A percentile compares a stretch with the other conserved stretches of the same genome.
phyloP scores from a whole-genome alignment of 2,888 invertebrate genomes.

The Tortrix viridana region DNA sequence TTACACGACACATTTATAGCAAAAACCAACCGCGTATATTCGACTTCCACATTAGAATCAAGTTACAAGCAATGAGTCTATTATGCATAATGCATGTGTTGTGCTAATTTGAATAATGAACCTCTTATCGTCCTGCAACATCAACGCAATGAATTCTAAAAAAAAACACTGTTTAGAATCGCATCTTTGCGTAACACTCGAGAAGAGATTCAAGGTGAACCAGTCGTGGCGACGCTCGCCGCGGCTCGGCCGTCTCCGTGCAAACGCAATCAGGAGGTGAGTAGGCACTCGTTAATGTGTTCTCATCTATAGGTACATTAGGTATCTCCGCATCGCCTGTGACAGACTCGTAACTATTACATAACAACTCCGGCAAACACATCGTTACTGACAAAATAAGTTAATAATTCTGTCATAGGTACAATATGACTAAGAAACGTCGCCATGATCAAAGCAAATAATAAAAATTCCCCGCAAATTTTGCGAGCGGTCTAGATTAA shows the following conservation, averaged over 20 bases:
- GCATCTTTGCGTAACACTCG: slow-evolving; percentile 61
- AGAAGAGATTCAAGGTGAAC: slow-evolving; percentile 77
- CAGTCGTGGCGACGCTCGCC: slow-evolving; percentile 51
- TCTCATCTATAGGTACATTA: slow-evolving; percentile 10
- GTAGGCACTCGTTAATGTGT: slow-evolving; percentile 19
- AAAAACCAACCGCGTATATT: slow-evolving; percentile 8
- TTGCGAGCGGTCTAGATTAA: slow-evolving; percentile 13
- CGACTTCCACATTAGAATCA: too few relatives aligned
- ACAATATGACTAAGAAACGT: slow-evolving; percentile 8
- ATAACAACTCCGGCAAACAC: slow-evolving; percentile 50
- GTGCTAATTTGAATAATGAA: slow-evolving; percentile 29
- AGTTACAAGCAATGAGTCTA: slow-evolving; percentile 20
- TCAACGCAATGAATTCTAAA: slow-evolving; percentile 14
- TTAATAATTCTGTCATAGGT: slow-evolving; percentile 19
- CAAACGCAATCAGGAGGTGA: slow-evolving; percentile 19
- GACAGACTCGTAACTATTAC: slow-evolving; percentile 48
- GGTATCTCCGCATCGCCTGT: slow-evolving; percentile 44
- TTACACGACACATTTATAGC: slow-evolving; percentile 10
- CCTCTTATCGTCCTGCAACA: slow-evolving; percentile 28
- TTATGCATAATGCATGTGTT: slow-evolving; percentile 21
- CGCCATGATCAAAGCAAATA: slow-evolving; percentile 9
- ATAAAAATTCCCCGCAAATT: slow-evolving; percentile 12
- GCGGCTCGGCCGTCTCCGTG: slow-evolving; percentile 26
- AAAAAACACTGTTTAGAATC: slow-evolving; percentile 46
- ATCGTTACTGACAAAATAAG: slow-evolving; percentile 42